phyloP scores from a whole-genome alignment of 2,888 invertebrate genomes.

The Stratiomys singularior region DNA sequence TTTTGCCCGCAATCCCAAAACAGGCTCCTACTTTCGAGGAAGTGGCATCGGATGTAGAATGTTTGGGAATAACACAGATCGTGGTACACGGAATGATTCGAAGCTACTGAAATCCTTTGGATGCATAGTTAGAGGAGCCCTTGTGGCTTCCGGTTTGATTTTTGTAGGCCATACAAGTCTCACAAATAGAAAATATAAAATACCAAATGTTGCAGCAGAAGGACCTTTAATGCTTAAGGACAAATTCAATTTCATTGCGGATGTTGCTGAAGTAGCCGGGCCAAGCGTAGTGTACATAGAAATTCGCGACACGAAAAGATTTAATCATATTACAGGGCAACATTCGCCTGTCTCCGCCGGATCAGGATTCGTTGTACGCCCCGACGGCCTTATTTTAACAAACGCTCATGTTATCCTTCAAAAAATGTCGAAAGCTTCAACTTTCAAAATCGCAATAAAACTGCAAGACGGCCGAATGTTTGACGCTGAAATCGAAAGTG shows the following conservation, averaged over 20 bases:
- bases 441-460: conserved; percentile 66
- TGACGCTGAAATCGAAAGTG: conserved; percentile 81
- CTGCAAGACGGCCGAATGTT: conserved; percentile 77
- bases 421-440: conserved; percentile 70
- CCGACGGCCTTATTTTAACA: conserved; percentile 89
- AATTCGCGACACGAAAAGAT: conserved; percentile 78
- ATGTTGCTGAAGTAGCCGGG: conserved; percentile 83
- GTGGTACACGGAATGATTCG: too few relatives aligned
- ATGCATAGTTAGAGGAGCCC: neutral
- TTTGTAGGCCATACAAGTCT: neutral
- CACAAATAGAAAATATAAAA: neutral
- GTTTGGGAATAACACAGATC: too few relatives aligned
- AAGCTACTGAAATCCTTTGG: too few relatives aligned
- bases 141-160: neutral
- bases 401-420: conserved; percentile 96
- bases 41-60: too few relatives aligned
- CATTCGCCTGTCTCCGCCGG: conserved; percentile 82
- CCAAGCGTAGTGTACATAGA: conserved; percentile 92
- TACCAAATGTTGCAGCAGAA: neutral
- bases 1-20: too few relatives aligned
- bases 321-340: conserved; percentile 76
- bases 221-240: neutral
- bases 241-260: conserved; percentile 16
- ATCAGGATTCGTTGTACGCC: conserved; percentile 89
- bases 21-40: too few relatives aligned